Conservation (phyloP, 2,888 invertebrate genomes). For the Argynnis bischoffii region DNA sequence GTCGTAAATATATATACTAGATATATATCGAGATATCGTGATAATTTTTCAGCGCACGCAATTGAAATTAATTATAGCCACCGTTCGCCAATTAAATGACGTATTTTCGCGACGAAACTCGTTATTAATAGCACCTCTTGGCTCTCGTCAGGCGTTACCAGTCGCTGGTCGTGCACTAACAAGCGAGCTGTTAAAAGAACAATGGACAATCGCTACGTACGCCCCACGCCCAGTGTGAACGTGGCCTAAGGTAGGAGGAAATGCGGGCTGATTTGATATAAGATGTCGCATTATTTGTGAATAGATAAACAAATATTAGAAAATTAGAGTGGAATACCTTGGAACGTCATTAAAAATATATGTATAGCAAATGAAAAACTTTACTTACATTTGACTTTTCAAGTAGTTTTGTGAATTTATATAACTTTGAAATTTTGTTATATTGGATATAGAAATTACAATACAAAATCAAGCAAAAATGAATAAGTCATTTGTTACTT, state of each 20-base stretch:
- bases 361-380: too few species aligned
- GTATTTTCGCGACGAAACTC: constrained; percentile 63
- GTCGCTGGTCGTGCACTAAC: constrained; percentile 62
- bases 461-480: too few species aligned
- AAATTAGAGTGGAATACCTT: too few species aligned
- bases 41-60: constrained; percentile 31
- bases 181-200: constrained; percentile 79
- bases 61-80: constrained; percentile 41
- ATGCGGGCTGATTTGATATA: constrained; percentile 1
- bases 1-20: neutral
- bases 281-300: neutral
- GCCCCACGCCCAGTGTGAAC: constrained; percentile 50
- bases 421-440: too few species aligned
- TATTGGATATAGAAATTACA: too few species aligned
- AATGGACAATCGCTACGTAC: constrained; percentile 69
- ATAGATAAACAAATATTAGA: neutral
- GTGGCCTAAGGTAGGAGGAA: constrained; percentile 39
- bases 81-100: constrained; percentile 55
- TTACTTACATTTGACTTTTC: too few species aligned
- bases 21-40: constrained; percentile 18
- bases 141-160: constrained; percentile 48
- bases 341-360: too few species aligned
- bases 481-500: too few species aligned
- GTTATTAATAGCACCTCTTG: constrained; percentile 67
- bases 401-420: too few species aligned